Conservation (phyloP, 2,888 invertebrate species). For the Drosophila kuntzei region DNA sequence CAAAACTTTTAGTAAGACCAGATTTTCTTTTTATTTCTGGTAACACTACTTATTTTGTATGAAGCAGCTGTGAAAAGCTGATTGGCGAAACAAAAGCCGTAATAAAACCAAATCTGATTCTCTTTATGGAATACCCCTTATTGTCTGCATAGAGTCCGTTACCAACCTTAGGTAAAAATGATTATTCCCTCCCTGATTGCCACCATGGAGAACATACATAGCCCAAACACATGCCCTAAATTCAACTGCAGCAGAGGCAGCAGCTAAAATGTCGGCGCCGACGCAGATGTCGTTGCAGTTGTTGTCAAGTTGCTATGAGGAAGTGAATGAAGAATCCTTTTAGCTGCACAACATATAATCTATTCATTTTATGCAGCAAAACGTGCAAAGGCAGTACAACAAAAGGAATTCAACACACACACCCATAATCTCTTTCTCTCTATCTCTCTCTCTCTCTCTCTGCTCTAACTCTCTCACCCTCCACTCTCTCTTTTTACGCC, state of each 20-base stretch:
- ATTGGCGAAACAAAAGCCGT: too few species aligned
- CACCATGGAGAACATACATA: neutral
- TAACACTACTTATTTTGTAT: too few species aligned
- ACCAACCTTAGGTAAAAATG: neutral
- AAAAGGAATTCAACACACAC: slow-evolving; percentile 28
- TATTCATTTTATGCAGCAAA: slow-evolving; percentile 72
- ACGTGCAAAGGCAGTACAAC: slow-evolving; percentile 52
- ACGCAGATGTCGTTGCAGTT: slow-evolving; percentile 63
- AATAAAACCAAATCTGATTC: too few species aligned
- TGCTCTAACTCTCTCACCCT: slow-evolving; percentile 1
- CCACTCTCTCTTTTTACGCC: slow-evolving; percentile 31
- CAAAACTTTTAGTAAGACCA: too few species aligned
- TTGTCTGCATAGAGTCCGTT: too few species aligned
- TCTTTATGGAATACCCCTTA: too few species aligned
- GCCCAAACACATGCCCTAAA: slow-evolving; percentile 60
- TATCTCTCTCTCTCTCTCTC: slow-evolving; percentile 12
- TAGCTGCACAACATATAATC: slow-evolving; percentile 79
- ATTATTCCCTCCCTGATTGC: neutral
- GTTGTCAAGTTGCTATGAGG: slow-evolving; percentile 55
- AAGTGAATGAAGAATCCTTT: slow-evolving; percentile 72
- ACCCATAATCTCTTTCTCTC: slow-evolving; percentile 1
- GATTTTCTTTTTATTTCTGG: too few species aligned
- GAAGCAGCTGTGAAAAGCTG: too few species aligned
- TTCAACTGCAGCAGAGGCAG: slow-evolving; percentile 54
- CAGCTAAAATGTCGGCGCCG: slow-evolving; percentile 45